A percentile compares a stretch with the other conserved stretches of the same genome.
These are phyloP conservation scores for Premnoplex brunnescens DNA, from an alignment of 2,797 vertebrate species.

Conservation along the genomic window DNA sequence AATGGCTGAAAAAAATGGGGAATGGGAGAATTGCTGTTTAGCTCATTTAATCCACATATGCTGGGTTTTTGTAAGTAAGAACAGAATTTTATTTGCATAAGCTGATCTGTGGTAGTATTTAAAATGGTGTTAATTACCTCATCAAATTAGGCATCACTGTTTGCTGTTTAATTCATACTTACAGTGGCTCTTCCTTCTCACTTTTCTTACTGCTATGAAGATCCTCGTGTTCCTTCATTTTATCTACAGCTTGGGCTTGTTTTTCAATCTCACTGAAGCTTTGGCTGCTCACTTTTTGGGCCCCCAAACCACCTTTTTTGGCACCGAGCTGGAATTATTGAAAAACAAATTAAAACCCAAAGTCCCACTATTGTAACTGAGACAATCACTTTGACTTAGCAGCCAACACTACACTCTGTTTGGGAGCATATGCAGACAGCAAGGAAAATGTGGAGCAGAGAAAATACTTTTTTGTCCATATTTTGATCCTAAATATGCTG, in stretches of 20 bases:
- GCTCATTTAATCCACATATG: background rate
- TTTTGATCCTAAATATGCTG: background rate
- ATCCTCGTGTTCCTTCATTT: conserved; percentile 80
- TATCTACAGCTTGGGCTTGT: conserved; percentile 90
- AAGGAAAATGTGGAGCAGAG: background rate
- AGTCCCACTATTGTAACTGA: background rate
- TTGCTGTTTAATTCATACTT: conserved; percentile 54
- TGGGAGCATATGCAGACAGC: background rate
- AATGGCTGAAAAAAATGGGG: background rate
- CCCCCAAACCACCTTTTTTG: conserved; percentile 91
- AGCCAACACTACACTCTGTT: background rate
- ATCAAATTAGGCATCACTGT: background rate
- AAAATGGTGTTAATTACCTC: background rate
- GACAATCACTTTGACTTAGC: background rate
- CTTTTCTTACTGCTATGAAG: conserved; percentile 53
- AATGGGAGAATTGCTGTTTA: background rate
- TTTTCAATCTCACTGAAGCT: conserved; percentile 91
- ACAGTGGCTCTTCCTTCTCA: conserved; percentile 82
- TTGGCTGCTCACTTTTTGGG: conserved; percentile 89
- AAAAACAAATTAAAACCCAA: background rate
- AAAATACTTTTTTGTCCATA: background rate
- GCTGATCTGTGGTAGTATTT: background rate
- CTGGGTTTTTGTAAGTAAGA: background rate
- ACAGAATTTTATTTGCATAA: background rate
- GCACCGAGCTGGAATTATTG: conserved; percentile 81